Conservation (phyloP, 2,888 invertebrate species). For the Malachius bipustulatus region DNA sequence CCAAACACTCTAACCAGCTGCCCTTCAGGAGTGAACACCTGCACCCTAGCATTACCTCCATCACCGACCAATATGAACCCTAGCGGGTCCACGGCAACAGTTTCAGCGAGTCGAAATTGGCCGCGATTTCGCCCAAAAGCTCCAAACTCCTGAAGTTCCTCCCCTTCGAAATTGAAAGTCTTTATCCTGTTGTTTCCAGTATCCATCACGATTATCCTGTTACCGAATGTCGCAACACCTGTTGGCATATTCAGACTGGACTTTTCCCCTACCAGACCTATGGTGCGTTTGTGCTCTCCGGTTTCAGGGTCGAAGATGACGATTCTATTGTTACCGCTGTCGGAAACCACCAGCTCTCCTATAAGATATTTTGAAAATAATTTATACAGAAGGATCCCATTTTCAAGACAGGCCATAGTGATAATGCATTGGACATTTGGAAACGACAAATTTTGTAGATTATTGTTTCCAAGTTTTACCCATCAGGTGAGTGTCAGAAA, state of each 20-base stretch:
- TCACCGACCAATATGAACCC: constrained; percentile 70
- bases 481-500: no score
- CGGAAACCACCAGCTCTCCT: constrained; percentile 60
- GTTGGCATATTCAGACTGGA: constrained; percentile 54
- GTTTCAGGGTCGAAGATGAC: constrained; percentile 45
- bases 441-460: no score
- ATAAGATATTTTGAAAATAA: no score
- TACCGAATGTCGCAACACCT: constrained; percentile 50
- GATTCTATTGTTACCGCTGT: constrained; percentile 66
- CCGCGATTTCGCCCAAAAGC: constrained; percentile 53
- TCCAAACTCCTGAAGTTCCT: constrained; percentile 51
- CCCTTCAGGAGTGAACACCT: constrained; percentile 62
- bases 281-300: constrained; percentile 48
- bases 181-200: constrained; percentile 61
- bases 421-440: no score
- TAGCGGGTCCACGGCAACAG: constrained; percentile 55
- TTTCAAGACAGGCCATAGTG: no score
- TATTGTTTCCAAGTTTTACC: no score
- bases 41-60: constrained; percentile 63
- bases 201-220: constrained; percentile 48
- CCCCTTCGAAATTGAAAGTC: constrained; percentile 43
- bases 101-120: constrained; percentile 63
- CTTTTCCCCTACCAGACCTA: constrained; percentile 40
- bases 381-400: no score
- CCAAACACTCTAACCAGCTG: constrained; percentile 56